A percentile compares a stretch with the other conserved stretches of the same genome.
These are phyloP conservation scores for Furnarius figulus DNA, from an alignment of 2,113 vertebrate genomes.

Conservation along the genomic window DNA sequence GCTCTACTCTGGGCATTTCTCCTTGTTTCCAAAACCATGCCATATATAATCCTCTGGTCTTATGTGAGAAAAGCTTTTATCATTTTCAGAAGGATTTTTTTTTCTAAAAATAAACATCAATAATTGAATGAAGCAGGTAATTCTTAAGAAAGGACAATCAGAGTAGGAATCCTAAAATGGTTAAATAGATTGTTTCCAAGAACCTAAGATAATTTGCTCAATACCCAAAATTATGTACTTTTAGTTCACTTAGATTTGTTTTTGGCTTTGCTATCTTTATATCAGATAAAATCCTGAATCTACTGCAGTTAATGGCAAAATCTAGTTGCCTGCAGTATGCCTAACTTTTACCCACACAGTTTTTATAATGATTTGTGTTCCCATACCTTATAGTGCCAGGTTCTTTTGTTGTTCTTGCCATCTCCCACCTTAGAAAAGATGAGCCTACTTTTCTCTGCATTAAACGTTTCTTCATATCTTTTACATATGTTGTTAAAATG, in stretches of 20 bases:
- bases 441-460: background rate
- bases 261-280: background rate
- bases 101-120: background rate
- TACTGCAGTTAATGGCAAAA: background rate
- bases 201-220: background rate
- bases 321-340: background rate
- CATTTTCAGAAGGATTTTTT: background rate
- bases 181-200: background rate
- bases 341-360: background rate
- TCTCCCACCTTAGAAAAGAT: background rate
- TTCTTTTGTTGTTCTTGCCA: background rate
- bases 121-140: background rate
- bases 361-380: background rate
- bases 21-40: background rate
- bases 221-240: background rate
- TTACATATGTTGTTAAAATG: background rate
- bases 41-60: background rate
- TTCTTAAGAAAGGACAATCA: background rate
- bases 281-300: background rate
- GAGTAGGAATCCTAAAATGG: background rate
- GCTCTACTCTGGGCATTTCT: background rate
- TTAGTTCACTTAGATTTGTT: background rate
- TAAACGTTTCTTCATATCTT: background rate
- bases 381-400: background rate
- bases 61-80: background rate